A percentile compares a stretch with the other conserved stretches of the same genome.
Conservation (phyloP, 2,888 invertebrate species). For the Gnatocerus cornutus region DNA sequence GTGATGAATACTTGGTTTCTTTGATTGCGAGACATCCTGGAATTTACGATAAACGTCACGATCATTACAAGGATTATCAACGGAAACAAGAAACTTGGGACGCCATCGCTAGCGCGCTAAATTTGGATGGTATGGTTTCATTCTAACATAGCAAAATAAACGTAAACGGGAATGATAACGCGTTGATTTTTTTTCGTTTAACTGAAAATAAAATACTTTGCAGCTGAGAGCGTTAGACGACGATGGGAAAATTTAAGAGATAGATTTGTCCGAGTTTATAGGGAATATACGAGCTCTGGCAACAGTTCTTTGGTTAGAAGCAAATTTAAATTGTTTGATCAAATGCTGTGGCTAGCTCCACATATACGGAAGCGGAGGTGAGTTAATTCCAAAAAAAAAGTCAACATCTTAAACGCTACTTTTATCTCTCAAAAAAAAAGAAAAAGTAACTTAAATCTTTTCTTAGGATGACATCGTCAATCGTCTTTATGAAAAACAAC, state of each 20-base stretch:
- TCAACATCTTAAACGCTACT: no score
- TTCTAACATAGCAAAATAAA: no score
- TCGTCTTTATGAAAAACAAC: slow-evolving; percentile 6
- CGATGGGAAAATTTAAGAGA: slow-evolving; percentile 34
- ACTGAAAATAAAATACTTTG: background rate
- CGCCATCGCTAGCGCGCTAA: slow-evolving; percentile 10
- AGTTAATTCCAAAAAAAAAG: background rate
- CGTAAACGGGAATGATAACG: no score
- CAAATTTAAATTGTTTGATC: slow-evolving; percentile 24
- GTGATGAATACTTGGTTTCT: slow-evolving; percentile 26
- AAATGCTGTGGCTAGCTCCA: slow-evolving; percentile 28
- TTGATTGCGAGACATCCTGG: slow-evolving; percentile 19
- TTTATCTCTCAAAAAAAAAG: no score
- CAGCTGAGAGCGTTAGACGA: slow-evolving; percentile 7
- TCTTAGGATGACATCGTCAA: slow-evolving; percentile 22
- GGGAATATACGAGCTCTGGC: slow-evolving; percentile 18
- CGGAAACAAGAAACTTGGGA: slow-evolving; percentile 22
- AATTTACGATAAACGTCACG: slow-evolving; percentile 26
- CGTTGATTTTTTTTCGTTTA: no score
- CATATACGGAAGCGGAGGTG: slow-evolving; percentile 35
- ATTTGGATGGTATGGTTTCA: slow-evolving; percentile 17
- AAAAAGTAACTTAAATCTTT: slow-evolving; percentile 3
- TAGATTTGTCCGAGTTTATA: slow-evolving; percentile 30
- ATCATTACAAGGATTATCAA: slow-evolving; percentile 18
- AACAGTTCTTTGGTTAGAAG: slow-evolving; percentile 2